Evolutionary conservation across 1,140 invertebrate species (phyloP), one percentile per base, ranked within the genome.

Genomic region (Atopsyche davidsoni): DNA sequence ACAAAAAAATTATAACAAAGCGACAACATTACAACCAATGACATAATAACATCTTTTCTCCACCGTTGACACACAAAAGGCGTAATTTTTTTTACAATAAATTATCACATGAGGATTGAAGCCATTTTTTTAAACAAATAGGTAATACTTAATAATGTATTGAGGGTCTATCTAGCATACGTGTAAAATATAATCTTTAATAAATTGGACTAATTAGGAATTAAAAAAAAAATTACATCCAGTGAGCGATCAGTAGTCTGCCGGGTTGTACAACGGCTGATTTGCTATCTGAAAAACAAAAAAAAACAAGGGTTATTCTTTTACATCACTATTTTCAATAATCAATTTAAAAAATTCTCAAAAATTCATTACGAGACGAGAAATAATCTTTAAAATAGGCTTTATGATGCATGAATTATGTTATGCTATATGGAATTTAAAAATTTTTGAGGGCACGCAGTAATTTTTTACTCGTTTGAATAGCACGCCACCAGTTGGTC

Each of bases 231-330:
- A 16, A 3, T 18, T 38, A n/a, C 17, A 41, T 24, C 6, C 23
- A 24, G 25, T 23, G 7, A 10, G 25, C 19, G 16, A 19, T 46
- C 45, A 46, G 14, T 46, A 46, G 45, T 46, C 24, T 22, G 45
- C 45, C 23, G 45, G 45, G 22, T 46, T 46, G 45, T 46, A 46
- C 21, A 46, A 46, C 16, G 45, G 14, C 17, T 32, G 45, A n/a
- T n/a, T n/a, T 1, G 45, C 34, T 4, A 32, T 35, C 45, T 46
- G 45, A 4, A 24, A 38, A 14, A 17, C 16, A 32, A 17, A 31
- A 31, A 44, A 32, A 16, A 28, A 6, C 6, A 6, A 28, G 6
- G 6, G 24, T 28, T 28, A 28, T 4, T n/a, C n/a, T n/a, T n/a
- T n/a, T n/a, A n/a, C n/a, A n/a, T n/a, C n/a, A n/a, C n/a, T n/a